Percentiles rank a stretch among this genome's conserved stretches.
phyloP scores from a whole-genome alignment of 2,113 vertebrate species.

The Dolichotis patagonum region DNA sequence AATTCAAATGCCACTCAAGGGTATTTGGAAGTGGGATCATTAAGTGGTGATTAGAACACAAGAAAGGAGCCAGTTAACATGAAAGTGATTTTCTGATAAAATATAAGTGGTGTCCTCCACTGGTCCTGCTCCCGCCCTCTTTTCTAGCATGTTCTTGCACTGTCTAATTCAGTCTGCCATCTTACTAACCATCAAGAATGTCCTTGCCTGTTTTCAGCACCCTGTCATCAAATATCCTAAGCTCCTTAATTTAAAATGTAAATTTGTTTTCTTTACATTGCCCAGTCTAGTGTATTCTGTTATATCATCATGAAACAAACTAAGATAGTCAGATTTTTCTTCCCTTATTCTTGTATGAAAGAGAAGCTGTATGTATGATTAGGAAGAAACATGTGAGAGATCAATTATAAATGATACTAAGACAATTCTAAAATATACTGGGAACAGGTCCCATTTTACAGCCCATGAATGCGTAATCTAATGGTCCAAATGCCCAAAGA shows the following conservation, averaged over 20 bases:
- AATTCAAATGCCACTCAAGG: background rate
- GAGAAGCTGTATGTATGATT: background rate
- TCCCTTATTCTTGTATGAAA: background rate
- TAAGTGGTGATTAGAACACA: background rate
- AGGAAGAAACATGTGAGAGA: background rate
- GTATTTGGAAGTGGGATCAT: too few species aligned
- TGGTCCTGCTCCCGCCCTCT: too few species aligned
- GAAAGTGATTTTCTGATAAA: too few species aligned
- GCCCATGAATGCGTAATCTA: background rate
- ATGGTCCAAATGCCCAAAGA: background rate
- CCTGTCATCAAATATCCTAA: background rate
- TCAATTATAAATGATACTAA: background rate
- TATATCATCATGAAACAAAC: background rate
- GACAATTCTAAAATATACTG: background rate
- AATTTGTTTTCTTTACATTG: background rate
- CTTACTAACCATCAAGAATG: background rate
- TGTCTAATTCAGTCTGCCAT: background rate
- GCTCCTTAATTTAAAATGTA: too few species aligned
- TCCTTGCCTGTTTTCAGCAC: background rate
- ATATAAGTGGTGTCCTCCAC: background rate
- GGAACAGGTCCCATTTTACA: background rate
- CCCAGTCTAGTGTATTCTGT: background rate
- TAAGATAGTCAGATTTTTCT: background rate
- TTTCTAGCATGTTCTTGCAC: background rate
- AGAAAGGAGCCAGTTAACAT: too few species aligned